These are phyloP conservation scores for Phyllotreta cruciferae DNA, from an alignment of 2,888 invertebrate species.

Conservation along the genomic window DNA sequence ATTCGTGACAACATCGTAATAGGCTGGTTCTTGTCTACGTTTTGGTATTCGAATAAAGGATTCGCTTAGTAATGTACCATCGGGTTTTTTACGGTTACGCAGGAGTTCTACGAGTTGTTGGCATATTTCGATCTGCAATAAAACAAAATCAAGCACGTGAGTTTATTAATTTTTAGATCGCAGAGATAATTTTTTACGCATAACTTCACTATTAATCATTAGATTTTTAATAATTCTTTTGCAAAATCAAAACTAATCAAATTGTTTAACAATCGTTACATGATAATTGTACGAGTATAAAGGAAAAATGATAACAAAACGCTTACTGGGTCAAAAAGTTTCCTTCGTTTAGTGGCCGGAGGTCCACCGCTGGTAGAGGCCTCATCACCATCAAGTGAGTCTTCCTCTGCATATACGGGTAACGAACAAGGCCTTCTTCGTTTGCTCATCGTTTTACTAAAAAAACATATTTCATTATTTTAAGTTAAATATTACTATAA, in stretches of 20 bases:
- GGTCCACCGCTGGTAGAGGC: slow-evolving; percentile 64
- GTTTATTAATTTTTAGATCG: too few relatives aligned
- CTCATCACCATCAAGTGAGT: slow-evolving; percentile 73
- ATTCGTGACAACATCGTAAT: slow-evolving; percentile 90
- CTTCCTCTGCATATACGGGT: slow-evolving; percentile 77
- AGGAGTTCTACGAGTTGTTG: slow-evolving; percentile 94
- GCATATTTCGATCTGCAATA: slow-evolving; percentile 77
- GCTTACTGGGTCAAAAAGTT: slow-evolving; percentile 79
- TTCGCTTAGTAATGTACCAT: slow-evolving; percentile 89
- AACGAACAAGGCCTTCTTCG: slow-evolving; percentile 84
- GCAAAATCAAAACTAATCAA: slow-evolving; percentile 9
- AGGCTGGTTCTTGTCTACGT: slow-evolving; percentile 87
- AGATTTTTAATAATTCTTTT: slow-evolving; percentile 2
- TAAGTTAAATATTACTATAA: neutral
- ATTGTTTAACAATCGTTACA: slow-evolving; percentile 26
- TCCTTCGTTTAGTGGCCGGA: slow-evolving; percentile 67
- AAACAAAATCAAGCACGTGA: slow-evolving; percentile 26
- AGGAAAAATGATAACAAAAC: too few relatives aligned
- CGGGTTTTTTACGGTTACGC: slow-evolving; percentile 89
- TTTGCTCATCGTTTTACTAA: slow-evolving; percentile 69
- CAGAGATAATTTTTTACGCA: too few relatives aligned
- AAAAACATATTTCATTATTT: slow-evolving; percentile 4
- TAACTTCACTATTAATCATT: too few relatives aligned
- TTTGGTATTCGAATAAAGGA: slow-evolving; percentile 95
- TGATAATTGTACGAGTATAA: too few relatives aligned